Conservation (phyloP, 2,113 vertebrate species). For the Muntiacus reevesi region DNA sequence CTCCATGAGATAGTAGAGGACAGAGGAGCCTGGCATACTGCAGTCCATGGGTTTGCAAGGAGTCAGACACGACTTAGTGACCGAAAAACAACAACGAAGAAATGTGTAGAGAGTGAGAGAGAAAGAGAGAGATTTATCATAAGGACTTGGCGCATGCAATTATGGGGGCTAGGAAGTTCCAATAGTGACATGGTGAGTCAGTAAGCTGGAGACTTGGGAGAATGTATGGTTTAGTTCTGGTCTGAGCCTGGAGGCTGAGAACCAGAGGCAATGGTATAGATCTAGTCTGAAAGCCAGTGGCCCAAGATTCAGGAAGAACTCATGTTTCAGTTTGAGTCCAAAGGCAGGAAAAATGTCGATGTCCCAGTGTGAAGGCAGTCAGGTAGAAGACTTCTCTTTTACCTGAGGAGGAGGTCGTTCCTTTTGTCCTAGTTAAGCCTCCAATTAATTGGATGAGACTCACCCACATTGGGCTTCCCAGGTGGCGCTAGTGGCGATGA, state of each 20-base stretch:
- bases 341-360: background rate
- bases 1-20: background rate
- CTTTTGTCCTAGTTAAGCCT: background rate
- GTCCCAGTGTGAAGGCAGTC: background rate
- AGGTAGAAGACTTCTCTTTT: background rate
- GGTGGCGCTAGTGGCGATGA: background rate
- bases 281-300: background rate
- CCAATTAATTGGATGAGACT: background rate
- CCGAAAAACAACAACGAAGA: background rate
- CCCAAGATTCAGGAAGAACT: background rate
- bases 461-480: background rate
- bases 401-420: fast-evolving
- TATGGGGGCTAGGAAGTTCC: background rate
- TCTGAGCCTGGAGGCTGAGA: background rate
- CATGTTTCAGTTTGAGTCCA: background rate
- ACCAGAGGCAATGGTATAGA: background rate
- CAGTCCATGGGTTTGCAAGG: background rate
- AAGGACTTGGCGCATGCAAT: background rate
- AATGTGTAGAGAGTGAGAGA: background rate
- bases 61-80: background rate
- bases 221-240: background rate
- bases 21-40: background rate
- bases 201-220: background rate
- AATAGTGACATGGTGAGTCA: background rate
- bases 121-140: background rate